Percentiles rank a stretch among this genome's conserved stretches.
Conservation (phyloP, 2,113 vertebrate species). For the Chaetorhynchus papuensis region DNA sequence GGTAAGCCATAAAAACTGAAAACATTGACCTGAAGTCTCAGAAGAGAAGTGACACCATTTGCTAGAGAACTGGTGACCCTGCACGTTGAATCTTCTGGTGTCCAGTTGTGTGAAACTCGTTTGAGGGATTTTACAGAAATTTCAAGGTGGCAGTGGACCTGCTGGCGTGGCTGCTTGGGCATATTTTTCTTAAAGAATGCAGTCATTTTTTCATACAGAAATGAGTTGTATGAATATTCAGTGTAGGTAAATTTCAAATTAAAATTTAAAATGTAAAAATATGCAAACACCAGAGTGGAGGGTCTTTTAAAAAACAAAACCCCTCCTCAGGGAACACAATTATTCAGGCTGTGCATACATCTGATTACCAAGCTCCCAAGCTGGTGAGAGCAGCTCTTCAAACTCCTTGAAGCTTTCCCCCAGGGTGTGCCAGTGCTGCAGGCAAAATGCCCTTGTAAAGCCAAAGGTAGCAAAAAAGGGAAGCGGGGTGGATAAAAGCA, state of each 20-base stretch:
- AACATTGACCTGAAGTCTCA: background rate
- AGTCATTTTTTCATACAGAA: background rate
- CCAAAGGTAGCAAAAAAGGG: background rate
- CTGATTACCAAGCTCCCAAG: background rate
- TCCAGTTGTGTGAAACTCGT: background rate
- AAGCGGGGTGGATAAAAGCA: background rate
- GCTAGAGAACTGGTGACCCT: background rate
- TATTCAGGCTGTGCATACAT: background rate
- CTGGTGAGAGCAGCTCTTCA: background rate
- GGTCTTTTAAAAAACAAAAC: background rate
- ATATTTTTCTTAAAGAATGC: background rate
- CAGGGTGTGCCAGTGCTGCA: rapidly evolving
- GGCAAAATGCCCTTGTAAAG: background rate
- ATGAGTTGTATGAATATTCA: background rate
- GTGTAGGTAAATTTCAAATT: background rate
- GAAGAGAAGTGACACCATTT: background rate
- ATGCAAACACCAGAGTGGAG: background rate
- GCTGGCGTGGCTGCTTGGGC: background rate
- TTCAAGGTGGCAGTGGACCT: background rate
- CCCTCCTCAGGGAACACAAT: background rate
- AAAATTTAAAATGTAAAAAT: slow-evolving; percentile 11
- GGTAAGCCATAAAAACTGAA: background rate
- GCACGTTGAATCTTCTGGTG: rapidly evolving
- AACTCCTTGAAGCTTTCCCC: background rate
- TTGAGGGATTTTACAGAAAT: background rate